phyloP scores from a whole-genome alignment of 2,888 invertebrate species.

The Macaria notata region DNA sequence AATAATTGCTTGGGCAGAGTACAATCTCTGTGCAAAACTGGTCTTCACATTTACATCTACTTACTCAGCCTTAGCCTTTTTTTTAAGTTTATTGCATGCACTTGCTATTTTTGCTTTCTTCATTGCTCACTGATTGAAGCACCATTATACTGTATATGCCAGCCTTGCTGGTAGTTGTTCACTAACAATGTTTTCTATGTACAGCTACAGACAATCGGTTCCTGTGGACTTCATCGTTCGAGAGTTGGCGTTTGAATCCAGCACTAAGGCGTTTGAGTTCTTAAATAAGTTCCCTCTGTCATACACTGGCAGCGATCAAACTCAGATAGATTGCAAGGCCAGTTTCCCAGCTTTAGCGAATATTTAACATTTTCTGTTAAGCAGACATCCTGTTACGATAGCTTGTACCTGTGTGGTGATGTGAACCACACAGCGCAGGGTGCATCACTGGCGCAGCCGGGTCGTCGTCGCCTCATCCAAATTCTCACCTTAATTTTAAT shows the following conservation, averaged over 20 bases:
- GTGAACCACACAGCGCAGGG: constrained; percentile 58
- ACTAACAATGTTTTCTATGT: constrained; percentile 79
- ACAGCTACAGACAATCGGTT: constrained; percentile 97
- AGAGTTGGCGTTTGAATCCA: constrained; percentile 93
- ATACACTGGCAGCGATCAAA: constrained; percentile 86
- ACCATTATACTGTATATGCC: constrained; percentile 34
- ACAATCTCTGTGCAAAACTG: too few relatives aligned
- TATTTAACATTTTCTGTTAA: constrained; percentile 78
- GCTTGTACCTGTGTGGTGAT: constrained; percentile 70
- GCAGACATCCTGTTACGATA: constrained; percentile 63
- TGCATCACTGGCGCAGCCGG: constrained; percentile 44
- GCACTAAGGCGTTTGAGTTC: constrained; percentile 93
- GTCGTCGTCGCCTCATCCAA: constrained; percentile 49
- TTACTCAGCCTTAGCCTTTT: too few relatives aligned
- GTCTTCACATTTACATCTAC: too few relatives aligned
- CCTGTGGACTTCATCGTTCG: constrained; percentile 92
- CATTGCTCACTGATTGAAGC: constrained; percentile 7
- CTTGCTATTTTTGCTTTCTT: background rate
- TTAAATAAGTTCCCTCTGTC: constrained; percentile 90
- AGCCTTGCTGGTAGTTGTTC: constrained; percentile 64
- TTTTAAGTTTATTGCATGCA: too few relatives aligned
- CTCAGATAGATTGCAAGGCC: constrained; percentile 95
- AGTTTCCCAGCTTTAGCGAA: constrained; percentile 83
- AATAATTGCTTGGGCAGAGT: too few relatives aligned
- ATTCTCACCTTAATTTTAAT: constrained; percentile 65